These are phyloP conservation scores for Macaria liturata DNA, from an alignment of 2,888 invertebrate species.

Conservation along the genomic window DNA sequence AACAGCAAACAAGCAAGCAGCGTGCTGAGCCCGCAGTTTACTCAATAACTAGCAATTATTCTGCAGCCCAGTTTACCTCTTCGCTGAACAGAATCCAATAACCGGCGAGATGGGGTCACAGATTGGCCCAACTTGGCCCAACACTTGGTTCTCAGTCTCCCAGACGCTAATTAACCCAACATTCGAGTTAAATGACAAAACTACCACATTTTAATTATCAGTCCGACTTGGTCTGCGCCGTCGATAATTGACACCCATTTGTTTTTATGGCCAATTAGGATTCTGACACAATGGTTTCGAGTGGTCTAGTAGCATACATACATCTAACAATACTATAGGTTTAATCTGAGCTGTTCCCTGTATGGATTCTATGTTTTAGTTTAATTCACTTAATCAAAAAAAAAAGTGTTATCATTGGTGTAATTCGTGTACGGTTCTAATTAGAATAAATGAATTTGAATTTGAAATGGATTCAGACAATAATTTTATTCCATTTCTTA, in stretches of 20 bases:
- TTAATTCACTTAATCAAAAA: too few relatives aligned
- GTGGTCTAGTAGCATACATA: too few relatives aligned
- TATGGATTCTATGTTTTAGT: too few relatives aligned
- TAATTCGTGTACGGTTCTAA: too few relatives aligned
- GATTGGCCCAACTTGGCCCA: constrained; percentile 50
- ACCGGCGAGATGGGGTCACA: constrained; percentile 69
- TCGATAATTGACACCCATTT: constrained; percentile 35
- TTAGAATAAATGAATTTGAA: too few relatives aligned
- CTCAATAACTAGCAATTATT: constrained; percentile 1
- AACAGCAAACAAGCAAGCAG: too few relatives aligned
- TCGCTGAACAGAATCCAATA: constrained; percentile 54
- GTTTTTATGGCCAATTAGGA: constrained; percentile 30
- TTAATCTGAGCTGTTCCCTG: too few relatives aligned
- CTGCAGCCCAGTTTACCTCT: constrained; percentile 23
- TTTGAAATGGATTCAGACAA: too few relatives aligned
- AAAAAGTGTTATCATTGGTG: too few relatives aligned
- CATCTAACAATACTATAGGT: too few relatives aligned
- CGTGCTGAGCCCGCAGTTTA: background rate
- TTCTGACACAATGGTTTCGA: constrained; percentile 13
- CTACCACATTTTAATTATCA: constrained; percentile 36
- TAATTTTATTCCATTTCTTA: too few relatives aligned
- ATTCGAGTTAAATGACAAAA: constrained; percentile 41
- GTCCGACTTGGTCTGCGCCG: constrained; percentile 29
- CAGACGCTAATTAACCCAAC: constrained; percentile 49
- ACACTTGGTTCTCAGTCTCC: constrained; percentile 47